Evolutionary conservation across 2,113 vertebrate species (phyloP).

Genomic region (Picathartes gymnocephalus): DNA sequence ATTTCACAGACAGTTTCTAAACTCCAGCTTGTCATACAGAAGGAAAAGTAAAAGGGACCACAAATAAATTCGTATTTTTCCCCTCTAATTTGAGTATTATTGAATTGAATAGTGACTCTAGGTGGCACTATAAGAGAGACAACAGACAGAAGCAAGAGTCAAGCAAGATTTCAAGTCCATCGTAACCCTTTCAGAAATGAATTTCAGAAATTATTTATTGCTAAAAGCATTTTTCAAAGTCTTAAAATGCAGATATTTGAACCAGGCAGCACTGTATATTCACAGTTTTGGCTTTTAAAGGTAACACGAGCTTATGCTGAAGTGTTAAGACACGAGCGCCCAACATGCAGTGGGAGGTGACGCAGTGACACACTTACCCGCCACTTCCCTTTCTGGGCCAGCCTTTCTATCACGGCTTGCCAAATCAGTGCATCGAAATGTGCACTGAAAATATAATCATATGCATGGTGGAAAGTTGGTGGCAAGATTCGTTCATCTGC

Average conservation of each 20-base stretch:
- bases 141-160: background rate
- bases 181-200: background rate
- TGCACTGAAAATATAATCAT: slow-evolving; percentile 43
- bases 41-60: background rate
- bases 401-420: slow-evolving; percentile 72
- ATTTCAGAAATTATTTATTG: background rate
- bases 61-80: background rate
- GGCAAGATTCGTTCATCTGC: slow-evolving; percentile 53
- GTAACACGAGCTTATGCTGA: background rate
- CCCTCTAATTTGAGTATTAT: background rate
- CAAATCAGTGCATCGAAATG: slow-evolving; percentile 57
- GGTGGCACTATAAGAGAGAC: background rate
- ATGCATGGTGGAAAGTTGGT: slow-evolving; percentile 16
- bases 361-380: slow-evolving; percentile 36
- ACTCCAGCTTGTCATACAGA: background rate
- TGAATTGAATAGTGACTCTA: background rate
- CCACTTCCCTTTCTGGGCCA: slow-evolving; percentile 73
- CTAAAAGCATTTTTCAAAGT: background rate
- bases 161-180: background rate
- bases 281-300: background rate
- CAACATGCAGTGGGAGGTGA: accelerated
- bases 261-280: background rate
- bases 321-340: background rate
- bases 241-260: background rate
- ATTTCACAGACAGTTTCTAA: background rate